Conservation (phyloP, 2,113 vertebrate genomes). For the Hypanus sabinus region DNA sequence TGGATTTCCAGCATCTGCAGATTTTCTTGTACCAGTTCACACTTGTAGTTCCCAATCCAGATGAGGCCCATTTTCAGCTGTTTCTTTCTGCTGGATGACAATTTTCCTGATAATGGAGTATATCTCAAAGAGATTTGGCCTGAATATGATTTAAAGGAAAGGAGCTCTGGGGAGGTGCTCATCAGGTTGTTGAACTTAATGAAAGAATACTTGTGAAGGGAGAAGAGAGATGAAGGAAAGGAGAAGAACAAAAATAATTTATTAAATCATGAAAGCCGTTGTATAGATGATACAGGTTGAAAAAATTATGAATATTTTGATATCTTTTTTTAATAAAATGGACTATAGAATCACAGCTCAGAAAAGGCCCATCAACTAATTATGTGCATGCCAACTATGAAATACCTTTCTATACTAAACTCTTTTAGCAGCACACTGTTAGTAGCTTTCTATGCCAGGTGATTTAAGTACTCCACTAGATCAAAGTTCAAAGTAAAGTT, state of each 20-base stretch:
- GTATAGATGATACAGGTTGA: not conserved
- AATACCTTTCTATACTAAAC: too few species aligned
- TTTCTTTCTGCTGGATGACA: not conserved
- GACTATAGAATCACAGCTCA: too few species aligned
- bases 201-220: not conserved
- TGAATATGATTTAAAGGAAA: not conserved
- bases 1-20: too few species aligned
- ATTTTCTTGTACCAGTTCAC: not conserved
- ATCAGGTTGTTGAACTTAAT: not conserved
- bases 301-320: not conserved
- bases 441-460: too few species aligned
- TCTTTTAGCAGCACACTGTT: too few species aligned
- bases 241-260: not conserved
- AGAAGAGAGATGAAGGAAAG: not conserved
- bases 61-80: not conserved
- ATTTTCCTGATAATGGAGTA: not conserved
- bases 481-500: too few species aligned
- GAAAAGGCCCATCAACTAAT: too few species aligned
- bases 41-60: too few species aligned
- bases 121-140: not conserved
- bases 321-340: not conserved
- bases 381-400: too few species aligned
- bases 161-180: not conserved
- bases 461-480: too few species aligned
- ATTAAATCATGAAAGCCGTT: not conserved